Conservation (phyloP, 2,888 invertebrate species). For the Axea sp. region DNA sequence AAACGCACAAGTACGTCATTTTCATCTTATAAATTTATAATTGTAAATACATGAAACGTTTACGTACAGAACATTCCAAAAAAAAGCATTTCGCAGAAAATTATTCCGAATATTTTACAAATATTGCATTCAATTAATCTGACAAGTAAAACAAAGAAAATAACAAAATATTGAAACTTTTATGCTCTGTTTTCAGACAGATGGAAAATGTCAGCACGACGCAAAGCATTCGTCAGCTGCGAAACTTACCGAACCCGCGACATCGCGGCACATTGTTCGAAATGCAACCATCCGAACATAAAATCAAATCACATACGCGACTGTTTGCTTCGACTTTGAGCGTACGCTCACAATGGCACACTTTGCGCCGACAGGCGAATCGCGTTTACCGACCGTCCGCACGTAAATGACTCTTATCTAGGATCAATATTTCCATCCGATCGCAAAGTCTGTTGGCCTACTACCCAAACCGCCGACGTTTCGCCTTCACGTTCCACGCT, state of each 20-base stretch:
- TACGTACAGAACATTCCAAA: too few species aligned
- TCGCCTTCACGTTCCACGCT: constrained; percentile 59
- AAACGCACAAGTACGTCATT: not conserved
- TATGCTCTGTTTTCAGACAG: too few species aligned
- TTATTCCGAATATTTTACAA: too few species aligned
- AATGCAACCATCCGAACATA: not conserved
- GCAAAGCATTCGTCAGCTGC: not conserved
- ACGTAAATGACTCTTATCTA: constrained; percentile 67
- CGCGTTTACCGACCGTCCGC: constrained; percentile 69
- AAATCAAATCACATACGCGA: constrained; percentile 3
- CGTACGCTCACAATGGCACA: constrained; percentile 22
- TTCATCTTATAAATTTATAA: too few species aligned
- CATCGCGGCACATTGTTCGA: not conserved
- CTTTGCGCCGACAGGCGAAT: constrained; percentile 44
- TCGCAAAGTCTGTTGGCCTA: constrained; percentile 70
- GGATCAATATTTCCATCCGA: constrained; percentile 77
- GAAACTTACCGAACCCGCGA: not conserved
- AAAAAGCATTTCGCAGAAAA: too few species aligned
- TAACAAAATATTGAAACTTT: too few species aligned
- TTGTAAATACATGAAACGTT: too few species aligned
- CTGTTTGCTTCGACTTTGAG: not conserved
- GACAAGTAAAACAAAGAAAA: too few species aligned
- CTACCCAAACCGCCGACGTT: constrained; percentile 71
- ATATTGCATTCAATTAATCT: too few species aligned
- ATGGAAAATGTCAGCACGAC: too few species aligned